Evolutionary conservation across 2,888 invertebrate genomes (phyloP).

Genomic region (Caenorhabditis zanzibari): DNA sequence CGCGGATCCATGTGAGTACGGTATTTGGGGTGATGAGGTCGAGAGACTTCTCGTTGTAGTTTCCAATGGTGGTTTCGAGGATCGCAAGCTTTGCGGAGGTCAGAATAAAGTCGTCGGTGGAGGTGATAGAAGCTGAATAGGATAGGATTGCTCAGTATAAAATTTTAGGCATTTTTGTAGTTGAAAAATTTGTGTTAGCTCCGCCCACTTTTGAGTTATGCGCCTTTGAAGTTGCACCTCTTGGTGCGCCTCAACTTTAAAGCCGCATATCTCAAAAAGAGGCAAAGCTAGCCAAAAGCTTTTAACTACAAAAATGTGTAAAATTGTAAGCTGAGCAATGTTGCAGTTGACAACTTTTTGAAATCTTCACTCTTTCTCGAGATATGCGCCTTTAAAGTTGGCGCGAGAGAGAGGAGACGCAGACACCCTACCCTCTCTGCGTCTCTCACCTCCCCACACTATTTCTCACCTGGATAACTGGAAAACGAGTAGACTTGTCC

Average conservation of each 20-base stretch:
- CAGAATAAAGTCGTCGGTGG: slow-evolving; percentile 81
- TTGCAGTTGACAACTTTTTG: background rate
- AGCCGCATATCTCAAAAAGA: background rate
- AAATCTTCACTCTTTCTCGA: background rate
- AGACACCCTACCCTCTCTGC: too few relatives aligned
- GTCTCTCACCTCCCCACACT: background rate
- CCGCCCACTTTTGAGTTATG: too few relatives aligned
- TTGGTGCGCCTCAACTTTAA: background rate
- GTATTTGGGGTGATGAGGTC: slow-evolving; percentile 87
- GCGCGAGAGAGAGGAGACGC: too few relatives aligned
- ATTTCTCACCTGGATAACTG: slow-evolving; percentile 81
- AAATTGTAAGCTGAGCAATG: too few relatives aligned
- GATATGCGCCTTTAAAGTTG: slow-evolving; percentile 8
- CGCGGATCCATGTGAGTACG: slow-evolving; percentile 87
- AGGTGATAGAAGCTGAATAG: slow-evolving; percentile 76
- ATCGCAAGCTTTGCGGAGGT: slow-evolving; percentile 85
- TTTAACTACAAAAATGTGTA: too few relatives aligned
- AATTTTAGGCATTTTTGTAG: background rate
- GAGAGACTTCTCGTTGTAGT: slow-evolving; percentile 88
- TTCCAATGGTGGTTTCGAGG: slow-evolving; percentile 90
- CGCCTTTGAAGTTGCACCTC: too few relatives aligned
- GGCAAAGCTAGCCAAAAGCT: too few relatives aligned
- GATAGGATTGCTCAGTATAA: background rate
- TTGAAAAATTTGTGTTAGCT: background rate
- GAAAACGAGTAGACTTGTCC: slow-evolving; percentile 81